Conservation (phyloP, 2,797 vertebrate genomes). For the Glossophaga mutica region DNA sequence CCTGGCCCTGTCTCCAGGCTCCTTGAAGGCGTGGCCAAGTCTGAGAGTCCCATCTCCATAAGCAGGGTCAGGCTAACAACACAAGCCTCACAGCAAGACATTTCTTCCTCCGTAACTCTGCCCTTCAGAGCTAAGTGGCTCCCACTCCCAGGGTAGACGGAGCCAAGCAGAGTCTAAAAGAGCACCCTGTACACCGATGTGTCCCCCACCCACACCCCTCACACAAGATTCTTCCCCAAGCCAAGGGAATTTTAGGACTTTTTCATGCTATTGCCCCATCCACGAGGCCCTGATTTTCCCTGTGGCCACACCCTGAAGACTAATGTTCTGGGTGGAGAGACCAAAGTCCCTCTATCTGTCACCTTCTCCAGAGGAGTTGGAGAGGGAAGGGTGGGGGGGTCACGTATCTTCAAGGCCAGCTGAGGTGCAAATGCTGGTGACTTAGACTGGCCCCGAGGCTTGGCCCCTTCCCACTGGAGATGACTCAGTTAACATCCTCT, state of each 20-base stretch:
- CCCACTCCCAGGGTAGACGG: background rate
- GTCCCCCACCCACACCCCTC: background rate
- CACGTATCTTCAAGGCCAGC: background rate
- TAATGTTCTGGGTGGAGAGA: background rate
- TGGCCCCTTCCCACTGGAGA: background rate
- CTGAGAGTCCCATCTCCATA: background rate
- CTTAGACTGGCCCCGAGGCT: background rate
- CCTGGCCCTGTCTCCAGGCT: background rate
- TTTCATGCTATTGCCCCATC: background rate
- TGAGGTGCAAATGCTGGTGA: background rate
- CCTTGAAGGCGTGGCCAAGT: background rate
- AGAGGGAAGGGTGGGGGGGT: background rate
- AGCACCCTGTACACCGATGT: background rate
- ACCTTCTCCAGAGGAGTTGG: background rate
- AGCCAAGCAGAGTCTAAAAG: background rate
- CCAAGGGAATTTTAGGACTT: background rate
- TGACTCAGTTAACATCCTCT: background rate
- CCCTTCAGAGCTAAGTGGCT: background rate
- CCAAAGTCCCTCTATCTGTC: background rate
- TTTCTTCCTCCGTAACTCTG: constrained; percentile 11
- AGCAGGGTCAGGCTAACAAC: background rate
- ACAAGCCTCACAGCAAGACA: background rate
- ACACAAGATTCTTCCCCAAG: background rate
- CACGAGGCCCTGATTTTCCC: background rate
- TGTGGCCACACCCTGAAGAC: background rate